Evolutionary conservation across 1,140 invertebrate species (phyloP), one percentile per base, ranked within the genome.

Genomic region (Tribolium castaneum): DNA sequence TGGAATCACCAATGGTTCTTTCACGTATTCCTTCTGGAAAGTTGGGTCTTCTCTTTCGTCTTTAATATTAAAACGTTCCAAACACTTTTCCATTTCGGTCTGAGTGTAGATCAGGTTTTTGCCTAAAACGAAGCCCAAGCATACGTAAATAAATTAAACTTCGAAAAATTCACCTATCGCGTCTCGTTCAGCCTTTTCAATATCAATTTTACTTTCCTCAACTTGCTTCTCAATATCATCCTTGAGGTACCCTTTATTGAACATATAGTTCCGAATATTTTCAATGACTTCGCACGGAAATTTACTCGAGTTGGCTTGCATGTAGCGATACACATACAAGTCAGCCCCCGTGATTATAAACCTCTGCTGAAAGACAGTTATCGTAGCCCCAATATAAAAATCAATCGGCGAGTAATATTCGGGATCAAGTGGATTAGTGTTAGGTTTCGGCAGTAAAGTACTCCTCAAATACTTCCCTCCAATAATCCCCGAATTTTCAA

Each of bases 391-490:
- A 76, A 94, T 91, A 80, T 88, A 90, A 83, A 94, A 92, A 85
- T 92, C 92, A 12, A 90, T 89, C 0, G 93, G 92, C 0, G 90
- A 90, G 70, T 91, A 93, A 82, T 92, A 93, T 0, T 89, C 87
- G 0, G 90, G 91, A 83, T 92, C 88, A 75, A 92, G 88, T 6
- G 85, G 88, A 79, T 90, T 88, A 0, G 89, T 90, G 4, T 89
- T 89, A 0, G 92, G 92, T 80, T 95, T 95, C 1, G 92, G 90
- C 14, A 96, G 86, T 1, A 89, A 84, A 78, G 91, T 93, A 12
- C 91, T 81, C 62, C 90, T 89, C 6, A 97, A 87, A 84, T 96
- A 93, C 82, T 91, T 92, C 1, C 95, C 94, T 84, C 90, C 91
- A 10, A 82, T 50, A 74, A 93, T 90, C 2, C 93, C 93, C 3